Percentiles rank a stretch among this genome's conserved stretches.
These are phyloP conservation scores for Rousettus leschenaultii DNA, from an alignment of 2,113 vertebrate genomes.

Conservation along the genomic window DNA sequence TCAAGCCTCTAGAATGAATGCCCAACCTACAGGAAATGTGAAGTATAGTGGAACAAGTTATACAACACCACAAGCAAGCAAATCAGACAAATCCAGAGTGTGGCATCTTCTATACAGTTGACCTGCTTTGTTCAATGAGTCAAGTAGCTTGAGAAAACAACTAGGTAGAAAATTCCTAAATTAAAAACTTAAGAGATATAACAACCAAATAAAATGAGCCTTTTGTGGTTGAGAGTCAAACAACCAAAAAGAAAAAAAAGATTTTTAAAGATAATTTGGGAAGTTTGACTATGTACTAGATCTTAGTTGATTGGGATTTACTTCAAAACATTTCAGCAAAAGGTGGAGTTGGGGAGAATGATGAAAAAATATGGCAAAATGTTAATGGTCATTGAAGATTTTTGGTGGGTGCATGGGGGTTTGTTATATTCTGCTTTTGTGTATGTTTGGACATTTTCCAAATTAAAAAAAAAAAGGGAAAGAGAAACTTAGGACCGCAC, in stretches of 20 bases:
- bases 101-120: neutral
- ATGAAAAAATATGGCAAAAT: neutral
- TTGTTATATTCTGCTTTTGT: neutral
- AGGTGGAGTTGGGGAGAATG: neutral
- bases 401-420: neutral
- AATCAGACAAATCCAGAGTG: neutral
- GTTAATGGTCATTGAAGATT: neutral
- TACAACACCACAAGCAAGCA: neutral
- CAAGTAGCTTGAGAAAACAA: neutral
- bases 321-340: neutral
- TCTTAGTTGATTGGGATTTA: neutral
- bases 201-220: neutral
- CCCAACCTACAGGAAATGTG: neutral
- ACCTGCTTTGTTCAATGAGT: neutral
- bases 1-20: neutral
- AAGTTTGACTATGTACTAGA: neutral
- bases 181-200: neutral
- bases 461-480: neutral
- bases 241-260: neutral
- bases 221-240: conserved; percentile 14
- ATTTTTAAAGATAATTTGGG: conserved; percentile 11
- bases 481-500: neutral
- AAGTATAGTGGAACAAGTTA: neutral
- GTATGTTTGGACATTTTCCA: neutral
- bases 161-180: neutral